These are phyloP conservation scores for Stegastes partitus DNA, from an alignment of 2,113 vertebrate genomes.

Conservation along the genomic window DNA sequence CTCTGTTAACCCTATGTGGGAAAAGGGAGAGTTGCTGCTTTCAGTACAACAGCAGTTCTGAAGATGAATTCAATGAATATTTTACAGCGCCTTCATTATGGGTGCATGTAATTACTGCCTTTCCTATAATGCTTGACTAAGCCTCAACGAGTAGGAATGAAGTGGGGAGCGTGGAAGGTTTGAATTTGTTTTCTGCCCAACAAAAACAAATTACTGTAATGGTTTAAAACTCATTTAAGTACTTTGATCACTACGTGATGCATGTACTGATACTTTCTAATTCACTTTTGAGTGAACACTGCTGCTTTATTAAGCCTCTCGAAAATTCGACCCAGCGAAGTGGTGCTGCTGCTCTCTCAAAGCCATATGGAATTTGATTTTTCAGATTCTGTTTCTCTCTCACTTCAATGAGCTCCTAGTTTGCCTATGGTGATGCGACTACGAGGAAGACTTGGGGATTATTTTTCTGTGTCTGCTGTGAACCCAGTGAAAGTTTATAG, in stretches of 20 bases:
- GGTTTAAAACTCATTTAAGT: conserved; percentile 65
- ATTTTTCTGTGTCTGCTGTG: conserved; percentile 26
- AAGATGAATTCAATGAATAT: conserved; percentile 72
- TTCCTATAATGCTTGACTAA: conserved; percentile 65
- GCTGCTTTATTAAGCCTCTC: conserved; percentile 46
- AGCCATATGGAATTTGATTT: conserved; percentile 52
- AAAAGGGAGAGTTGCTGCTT: conserved; percentile 11
- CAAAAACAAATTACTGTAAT: conserved; percentile 73
- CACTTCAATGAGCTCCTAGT: conserved; percentile 54
- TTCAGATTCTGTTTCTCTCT: conserved; percentile 46
- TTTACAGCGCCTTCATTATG: conserved; percentile 72
- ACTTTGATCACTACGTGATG: conserved; percentile 71
- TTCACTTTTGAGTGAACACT: conserved; percentile 45
- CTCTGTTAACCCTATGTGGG: conserved; percentile 24
- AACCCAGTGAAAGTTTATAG: conserved; percentile 44
- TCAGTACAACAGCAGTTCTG: conserved; percentile 31
- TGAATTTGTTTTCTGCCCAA: conserved; percentile 43
- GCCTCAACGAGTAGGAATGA: conserved; percentile 52
- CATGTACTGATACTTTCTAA: conserved; percentile 50
- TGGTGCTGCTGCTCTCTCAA: conserved; percentile 49
- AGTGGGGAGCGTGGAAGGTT: conserved; percentile 34
- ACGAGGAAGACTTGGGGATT: conserved; percentile 38
- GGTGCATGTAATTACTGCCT: conserved; percentile 72
- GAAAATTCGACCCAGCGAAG: conserved; percentile 51
- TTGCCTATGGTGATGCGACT: conserved; percentile 46